phyloP scores from a whole-genome alignment of 2,797 vertebrate species.

The Onychomys arenicola region DNA sequence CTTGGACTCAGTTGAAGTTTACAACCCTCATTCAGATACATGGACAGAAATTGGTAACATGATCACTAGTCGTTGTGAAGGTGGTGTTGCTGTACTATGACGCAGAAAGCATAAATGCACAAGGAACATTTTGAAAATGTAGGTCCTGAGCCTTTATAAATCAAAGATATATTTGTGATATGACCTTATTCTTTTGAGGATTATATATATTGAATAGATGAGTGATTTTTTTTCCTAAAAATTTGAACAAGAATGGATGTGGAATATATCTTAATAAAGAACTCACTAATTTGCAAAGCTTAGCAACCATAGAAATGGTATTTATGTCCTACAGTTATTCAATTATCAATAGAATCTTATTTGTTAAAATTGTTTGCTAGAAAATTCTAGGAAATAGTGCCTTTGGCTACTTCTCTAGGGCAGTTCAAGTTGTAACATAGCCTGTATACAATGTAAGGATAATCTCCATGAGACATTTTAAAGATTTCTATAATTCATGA shows the following conservation, averaged over 20 bases:
- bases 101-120: conserved; percentile 40
- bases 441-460: conserved; percentile 38
- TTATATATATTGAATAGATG: conserved; percentile 60
- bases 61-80: conserved; percentile 99
- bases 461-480: conserved; percentile 57
- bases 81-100: conserved; percentile 96
- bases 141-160: conserved; percentile 57
- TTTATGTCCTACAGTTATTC: conserved; percentile 45
- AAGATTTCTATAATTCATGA: conserved; percentile 27
- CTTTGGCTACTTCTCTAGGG: conserved; percentile 7
- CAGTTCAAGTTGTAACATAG: conserved; percentile 42
- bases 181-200: conserved; percentile 65
- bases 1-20: conserved; percentile 97
- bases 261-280: conserved; percentile 61
- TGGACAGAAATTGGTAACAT: conserved; percentile 98
- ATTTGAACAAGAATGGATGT: conserved; percentile 41
- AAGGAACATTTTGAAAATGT: conserved; percentile 72
- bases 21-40: conserved; percentile 96
- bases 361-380: conserved; percentile 65
- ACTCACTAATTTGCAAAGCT: conserved; percentile 54
- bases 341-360: conserved; percentile 37
- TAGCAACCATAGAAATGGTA: conserved; percentile 50
- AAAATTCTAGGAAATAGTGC: conserved; percentile 16
- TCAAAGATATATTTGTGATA: conserved; percentile 50
- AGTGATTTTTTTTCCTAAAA: conserved; percentile 69